A percentile compares a stretch with the other conserved stretches of the same genome.
Conservation (phyloP, 1,140 invertebrate genomes). For the Pachyrhynchus sulphureomaculatus region DNA sequence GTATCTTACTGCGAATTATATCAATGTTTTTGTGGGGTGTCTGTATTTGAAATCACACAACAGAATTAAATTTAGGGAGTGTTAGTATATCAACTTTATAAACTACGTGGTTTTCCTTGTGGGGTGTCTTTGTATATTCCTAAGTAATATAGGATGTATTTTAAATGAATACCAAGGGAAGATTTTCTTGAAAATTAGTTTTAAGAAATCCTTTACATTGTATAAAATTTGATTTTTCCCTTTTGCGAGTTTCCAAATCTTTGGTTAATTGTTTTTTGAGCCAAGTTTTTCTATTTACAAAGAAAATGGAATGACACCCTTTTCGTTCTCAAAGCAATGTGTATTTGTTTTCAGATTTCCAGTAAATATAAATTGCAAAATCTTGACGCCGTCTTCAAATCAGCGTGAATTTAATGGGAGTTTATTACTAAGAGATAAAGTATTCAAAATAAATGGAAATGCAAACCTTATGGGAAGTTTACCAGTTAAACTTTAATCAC, state of each 20-base stretch:
- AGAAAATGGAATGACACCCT: neutral
- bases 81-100: no score
- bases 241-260: neutral
- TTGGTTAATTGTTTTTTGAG: neutral
- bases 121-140: neutral
- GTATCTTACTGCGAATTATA: no score
- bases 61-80: no score
- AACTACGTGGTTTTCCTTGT: neutral
- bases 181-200: neutral
- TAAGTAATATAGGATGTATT: neutral
- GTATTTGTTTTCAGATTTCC: conserved; percentile 36
- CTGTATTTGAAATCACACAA: no score
- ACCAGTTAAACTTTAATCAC: conserved; percentile 39
- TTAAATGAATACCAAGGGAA: neutral
- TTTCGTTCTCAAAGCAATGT: neutral
- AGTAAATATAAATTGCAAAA: conserved; percentile 34
- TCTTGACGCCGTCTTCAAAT: conserved; percentile 20
- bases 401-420: conserved; percentile 33
- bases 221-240: neutral
- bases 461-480: conserved; percentile 35
- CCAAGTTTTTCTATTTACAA: neutral
- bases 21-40: no score
- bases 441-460: conserved; percentile 40
- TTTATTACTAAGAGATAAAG: conserved; percentile 39
- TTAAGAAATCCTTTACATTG: neutral